phyloP scores from a whole-genome alignment of 2,797 vertebrate genomes.

The Pangasius krempfi region DNA sequence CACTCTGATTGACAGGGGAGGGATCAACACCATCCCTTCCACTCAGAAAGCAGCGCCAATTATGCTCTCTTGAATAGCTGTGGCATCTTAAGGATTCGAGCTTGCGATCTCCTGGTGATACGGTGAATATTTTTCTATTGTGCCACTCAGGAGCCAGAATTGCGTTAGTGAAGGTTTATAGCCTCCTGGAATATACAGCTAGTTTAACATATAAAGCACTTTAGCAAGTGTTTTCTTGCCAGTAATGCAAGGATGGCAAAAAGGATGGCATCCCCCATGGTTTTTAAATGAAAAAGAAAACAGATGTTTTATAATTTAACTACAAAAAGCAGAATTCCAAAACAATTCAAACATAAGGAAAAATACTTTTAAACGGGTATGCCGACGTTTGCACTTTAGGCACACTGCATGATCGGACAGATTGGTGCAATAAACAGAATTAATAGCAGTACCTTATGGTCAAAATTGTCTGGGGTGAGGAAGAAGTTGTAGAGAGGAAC shows the following conservation, averaged over 20 bases:
- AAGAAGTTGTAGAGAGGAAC: conserved; percentile 88
- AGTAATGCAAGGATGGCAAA: background rate
- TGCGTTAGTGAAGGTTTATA: too few species aligned
- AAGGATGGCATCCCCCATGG: background rate
- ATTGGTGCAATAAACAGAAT: conserved; percentile 20
- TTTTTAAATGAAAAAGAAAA: background rate
- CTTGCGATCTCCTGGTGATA: background rate
- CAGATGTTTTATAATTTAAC: background rate
- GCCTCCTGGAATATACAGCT: background rate
- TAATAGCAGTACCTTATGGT: conserved; percentile 79
- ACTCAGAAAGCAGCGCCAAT: background rate
- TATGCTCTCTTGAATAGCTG: background rate
- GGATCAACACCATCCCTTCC: background rate
- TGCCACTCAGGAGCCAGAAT: background rate
- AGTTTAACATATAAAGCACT: background rate
- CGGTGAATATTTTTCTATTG: background rate
- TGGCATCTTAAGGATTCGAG: background rate
- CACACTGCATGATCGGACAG: background rate
- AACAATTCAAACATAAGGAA: background rate
- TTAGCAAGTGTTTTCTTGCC: background rate
- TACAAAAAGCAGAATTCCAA: background rate
- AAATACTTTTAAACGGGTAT: background rate
- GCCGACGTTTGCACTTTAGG: background rate
- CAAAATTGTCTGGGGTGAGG: conserved; percentile 87
- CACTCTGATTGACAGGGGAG: background rate